Percentiles rank a stretch among this genome's conserved stretches.
phyloP scores from a whole-genome alignment of 2,113 vertebrate species.

The Tragelaphus strepsiceros region DNA sequence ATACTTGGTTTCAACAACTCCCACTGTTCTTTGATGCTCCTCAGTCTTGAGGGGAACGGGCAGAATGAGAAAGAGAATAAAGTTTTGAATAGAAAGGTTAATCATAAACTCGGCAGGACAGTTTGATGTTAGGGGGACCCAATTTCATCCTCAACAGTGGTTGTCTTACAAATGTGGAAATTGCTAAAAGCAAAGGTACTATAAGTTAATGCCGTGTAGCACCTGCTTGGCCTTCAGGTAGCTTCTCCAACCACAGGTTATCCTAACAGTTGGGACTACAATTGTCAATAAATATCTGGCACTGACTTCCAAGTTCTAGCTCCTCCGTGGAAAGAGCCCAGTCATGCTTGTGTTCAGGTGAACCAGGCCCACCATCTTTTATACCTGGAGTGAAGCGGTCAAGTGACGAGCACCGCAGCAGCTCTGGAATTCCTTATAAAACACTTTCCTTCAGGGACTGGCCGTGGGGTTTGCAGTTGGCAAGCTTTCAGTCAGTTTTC shows the following conservation, averaged over 20 bases:
- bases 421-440: not conserved
- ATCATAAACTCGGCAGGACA: not conserved
- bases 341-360: not conserved
- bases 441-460: not conserved
- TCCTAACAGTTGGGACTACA: not conserved
- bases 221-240: not conserved
- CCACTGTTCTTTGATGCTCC: not conserved
- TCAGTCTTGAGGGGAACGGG: not conserved
- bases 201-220: accelerated
- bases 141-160: not conserved
- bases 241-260: no score
- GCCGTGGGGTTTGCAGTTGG: not conserved
- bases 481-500: not conserved
- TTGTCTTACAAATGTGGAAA: not conserved
- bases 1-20: not conserved
- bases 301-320: not conserved
- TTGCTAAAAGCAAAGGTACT: not conserved
- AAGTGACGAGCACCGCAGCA: not conserved
- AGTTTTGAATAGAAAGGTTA: not conserved
- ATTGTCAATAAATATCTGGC: not conserved
- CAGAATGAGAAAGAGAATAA: not conserved
- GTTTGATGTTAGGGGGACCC: not conserved
- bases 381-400: not conserved
- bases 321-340: not conserved
- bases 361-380: not conserved